Evolutionary conservation across 2,113 vertebrate species (phyloP).

Genomic region (Ariopsis seemanni): DNA sequence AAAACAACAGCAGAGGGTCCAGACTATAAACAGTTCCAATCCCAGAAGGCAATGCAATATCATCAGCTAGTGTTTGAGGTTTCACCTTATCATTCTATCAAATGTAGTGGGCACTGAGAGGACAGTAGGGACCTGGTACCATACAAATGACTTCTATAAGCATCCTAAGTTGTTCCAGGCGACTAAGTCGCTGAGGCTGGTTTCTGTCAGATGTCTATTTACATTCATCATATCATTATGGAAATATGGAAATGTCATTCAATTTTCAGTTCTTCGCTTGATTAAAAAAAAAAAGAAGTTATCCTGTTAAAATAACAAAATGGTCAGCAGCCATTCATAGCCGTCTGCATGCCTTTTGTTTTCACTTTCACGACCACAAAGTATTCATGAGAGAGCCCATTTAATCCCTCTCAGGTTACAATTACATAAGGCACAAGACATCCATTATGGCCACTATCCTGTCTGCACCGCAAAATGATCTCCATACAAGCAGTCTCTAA

Average conservation of each 20-base stretch:
- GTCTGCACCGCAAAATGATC: constrained; percentile 64
- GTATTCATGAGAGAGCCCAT: constrained; percentile 54
- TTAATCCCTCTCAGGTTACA: constrained; percentile 60
- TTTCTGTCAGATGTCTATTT: constrained; percentile 8
- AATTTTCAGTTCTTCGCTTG: not conserved
- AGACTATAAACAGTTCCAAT: constrained; percentile 58
- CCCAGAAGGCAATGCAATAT: constrained; percentile 64
- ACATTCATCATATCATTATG: not conserved
- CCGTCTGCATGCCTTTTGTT: constrained; percentile 40
- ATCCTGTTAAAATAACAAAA: constrained; percentile 40
- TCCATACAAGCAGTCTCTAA: constrained; percentile 62
- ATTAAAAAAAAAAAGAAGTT: constrained; percentile 2
- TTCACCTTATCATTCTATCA: constrained; percentile 75
- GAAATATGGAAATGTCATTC: constrained; percentile 4
- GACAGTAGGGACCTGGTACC: constrained; percentile 45
- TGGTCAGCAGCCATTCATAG: constrained; percentile 38
- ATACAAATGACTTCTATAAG: constrained; percentile 41
- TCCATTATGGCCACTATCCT: constrained; percentile 61
- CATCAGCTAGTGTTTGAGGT: constrained; percentile 71
- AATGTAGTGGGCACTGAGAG: constrained; percentile 69
- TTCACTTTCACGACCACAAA: constrained; percentile 51
- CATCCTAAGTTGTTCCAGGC: constrained; percentile 38
- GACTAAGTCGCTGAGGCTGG: not conserved
- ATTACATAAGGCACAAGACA: constrained; percentile 63
- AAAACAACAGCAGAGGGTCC: constrained; percentile 39